A percentile compares a stretch with the other conserved stretches of the same genome.
These are phyloP conservation scores for Alcedo atthis DNA, from an alignment of 2,797 vertebrate genomes.

Conservation along the genomic window DNA sequence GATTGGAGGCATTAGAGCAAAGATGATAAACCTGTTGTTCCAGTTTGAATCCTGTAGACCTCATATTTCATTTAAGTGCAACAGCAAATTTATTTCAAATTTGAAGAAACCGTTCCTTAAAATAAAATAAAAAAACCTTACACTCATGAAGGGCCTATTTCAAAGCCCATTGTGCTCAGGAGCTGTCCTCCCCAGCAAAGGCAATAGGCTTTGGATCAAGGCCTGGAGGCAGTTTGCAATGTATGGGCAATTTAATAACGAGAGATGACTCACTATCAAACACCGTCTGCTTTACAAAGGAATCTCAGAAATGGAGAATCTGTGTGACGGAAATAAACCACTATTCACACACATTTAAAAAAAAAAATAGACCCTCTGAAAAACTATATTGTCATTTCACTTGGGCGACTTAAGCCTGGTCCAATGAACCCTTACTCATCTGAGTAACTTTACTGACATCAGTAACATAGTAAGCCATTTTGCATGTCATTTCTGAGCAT, in stretches of 20 bases:
- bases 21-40: not conserved
- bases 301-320: slow-evolving; percentile 33
- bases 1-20: not conserved
- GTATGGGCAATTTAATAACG: slow-evolving; percentile 28
- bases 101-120: not conserved
- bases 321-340: slow-evolving; percentile 38
- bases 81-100: not conserved
- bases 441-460: not conserved
- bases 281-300: not conserved
- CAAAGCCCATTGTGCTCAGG: not conserved
- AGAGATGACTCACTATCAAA: slow-evolving; percentile 46
- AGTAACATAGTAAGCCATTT: not conserved
- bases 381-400: not conserved
- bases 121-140: not conserved
- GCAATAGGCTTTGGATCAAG: not conserved
- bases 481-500: not conserved
- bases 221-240: slow-evolving; percentile 12
- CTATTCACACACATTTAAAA: not conserved
- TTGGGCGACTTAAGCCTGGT: not conserved
- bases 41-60: not conserved
- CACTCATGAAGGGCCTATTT: not conserved
- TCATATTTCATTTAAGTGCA: not conserved
- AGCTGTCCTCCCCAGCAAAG: not conserved
- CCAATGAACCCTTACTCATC: not conserved
- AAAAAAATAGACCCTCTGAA: not conserved